Evolutionary conservation across 2,797 vertebrate species (phyloP).

Genomic region (Cichlasoma orientale): DNA sequence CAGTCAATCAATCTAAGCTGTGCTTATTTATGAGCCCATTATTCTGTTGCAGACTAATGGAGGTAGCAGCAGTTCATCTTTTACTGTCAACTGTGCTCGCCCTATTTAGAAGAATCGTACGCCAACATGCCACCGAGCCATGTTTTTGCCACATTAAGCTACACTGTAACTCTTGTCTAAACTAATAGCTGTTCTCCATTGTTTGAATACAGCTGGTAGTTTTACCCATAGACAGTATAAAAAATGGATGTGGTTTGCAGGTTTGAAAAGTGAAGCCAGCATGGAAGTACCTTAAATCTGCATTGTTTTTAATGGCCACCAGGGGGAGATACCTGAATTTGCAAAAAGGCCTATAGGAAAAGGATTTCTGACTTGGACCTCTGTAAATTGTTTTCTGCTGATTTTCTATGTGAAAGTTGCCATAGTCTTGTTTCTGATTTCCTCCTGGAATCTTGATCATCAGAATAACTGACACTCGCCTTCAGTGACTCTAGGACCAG

Average conservation of each 20-base stretch:
- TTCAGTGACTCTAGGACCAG: no score
- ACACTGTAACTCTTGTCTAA: neutral
- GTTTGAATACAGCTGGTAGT: neutral
- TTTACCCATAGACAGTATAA: neutral
- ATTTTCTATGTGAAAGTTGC: neutral
- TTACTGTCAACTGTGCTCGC: neutral
- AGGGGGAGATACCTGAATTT: neutral
- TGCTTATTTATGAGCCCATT: neutral
- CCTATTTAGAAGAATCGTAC: neutral
- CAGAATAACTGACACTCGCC: neutral
- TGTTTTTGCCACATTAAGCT: neutral
- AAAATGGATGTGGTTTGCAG: neutral
- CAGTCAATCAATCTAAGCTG: neutral
- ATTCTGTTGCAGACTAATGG: neutral
- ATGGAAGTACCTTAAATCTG: neutral
- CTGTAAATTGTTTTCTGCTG: neutral
- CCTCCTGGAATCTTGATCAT: neutral
- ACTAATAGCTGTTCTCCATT: neutral
- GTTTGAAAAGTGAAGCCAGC: no score
- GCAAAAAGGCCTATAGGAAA: neutral
- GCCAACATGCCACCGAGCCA: neutral
- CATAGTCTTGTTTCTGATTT: neutral
- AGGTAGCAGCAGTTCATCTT: neutral
- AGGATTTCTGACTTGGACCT: neutral
- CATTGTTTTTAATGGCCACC: neutral